Conservation (phyloP, 1,140 invertebrate species). For the Drosophila pandora region DNA sequence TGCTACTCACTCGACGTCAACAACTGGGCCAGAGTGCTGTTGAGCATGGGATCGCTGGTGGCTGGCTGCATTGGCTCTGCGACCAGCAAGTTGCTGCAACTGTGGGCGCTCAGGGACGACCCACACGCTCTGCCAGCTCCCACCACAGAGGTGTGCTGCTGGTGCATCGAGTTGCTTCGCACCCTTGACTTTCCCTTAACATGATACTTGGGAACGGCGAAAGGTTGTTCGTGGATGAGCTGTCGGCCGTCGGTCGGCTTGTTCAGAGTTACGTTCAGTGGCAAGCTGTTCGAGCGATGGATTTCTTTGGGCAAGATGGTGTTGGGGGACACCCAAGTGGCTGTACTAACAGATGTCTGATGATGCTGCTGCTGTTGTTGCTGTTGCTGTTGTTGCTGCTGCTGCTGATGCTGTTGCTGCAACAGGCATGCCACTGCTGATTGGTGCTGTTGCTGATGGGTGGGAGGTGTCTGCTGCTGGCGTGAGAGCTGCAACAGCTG, state of each 20-base stretch:
- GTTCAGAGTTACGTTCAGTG: constrained; percentile 84
- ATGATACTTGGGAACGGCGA: constrained; percentile 77
- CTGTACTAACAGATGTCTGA: constrained; percentile 47
- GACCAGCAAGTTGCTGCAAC: constrained; percentile 54
- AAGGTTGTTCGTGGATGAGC: constrained; percentile 50
- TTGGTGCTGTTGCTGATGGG: constrained; percentile 53
- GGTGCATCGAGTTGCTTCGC: constrained; percentile 83
- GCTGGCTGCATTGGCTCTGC: constrained; percentile 60
- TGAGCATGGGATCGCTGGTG: constrained; percentile 83
- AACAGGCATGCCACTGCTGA: constrained; percentile 41
- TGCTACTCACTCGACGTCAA: constrained; percentile 62
- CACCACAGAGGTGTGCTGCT: constrained; percentile 61
- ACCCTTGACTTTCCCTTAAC: constrained; percentile 69
- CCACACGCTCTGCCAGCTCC: constrained; percentile 47
- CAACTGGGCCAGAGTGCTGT: constrained; percentile 79
- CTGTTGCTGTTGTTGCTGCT: constrained; percentile 61
- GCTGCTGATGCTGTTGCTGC: constrained; percentile 39
- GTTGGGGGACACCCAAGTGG: constrained; percentile 67
- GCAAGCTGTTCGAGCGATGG: constrained; percentile 86
- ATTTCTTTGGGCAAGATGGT: constrained; percentile 84
- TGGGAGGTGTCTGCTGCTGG: constrained; percentile 56
- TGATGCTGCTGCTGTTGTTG: constrained; percentile 54
- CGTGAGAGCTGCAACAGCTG: constrained; percentile 64
- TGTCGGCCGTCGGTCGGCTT: constrained; percentile 64
- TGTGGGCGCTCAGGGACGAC: constrained; percentile 44